Evolutionary conservation across 2,797 vertebrate species (phyloP).

Genomic region (Synaphobranchus kaupii): DNA sequence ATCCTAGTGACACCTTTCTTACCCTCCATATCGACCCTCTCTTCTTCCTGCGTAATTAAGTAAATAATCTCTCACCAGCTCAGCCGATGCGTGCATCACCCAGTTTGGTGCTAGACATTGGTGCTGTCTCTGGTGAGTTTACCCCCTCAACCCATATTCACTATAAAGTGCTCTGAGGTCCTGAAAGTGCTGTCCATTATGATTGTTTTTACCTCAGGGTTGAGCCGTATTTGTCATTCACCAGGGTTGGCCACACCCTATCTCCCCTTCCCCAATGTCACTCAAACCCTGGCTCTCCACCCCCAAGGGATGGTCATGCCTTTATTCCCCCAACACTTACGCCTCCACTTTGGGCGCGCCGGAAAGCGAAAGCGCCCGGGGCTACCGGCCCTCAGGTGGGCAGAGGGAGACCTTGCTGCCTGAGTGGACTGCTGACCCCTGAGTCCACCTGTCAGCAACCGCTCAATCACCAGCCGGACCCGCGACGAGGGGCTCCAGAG

Average conservation of each 20-base stretch:
- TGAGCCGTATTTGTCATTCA: background rate
- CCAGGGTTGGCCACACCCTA: background rate
- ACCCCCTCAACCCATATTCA: background rate
- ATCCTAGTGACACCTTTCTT: background rate
- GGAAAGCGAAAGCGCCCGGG: slow-evolving; percentile 28
- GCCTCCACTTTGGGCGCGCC: slow-evolving; percentile 3
- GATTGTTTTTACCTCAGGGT: background rate
- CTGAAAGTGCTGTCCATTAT: background rate
- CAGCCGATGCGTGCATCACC: background rate
- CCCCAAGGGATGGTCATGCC: background rate
- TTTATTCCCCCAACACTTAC: background rate
- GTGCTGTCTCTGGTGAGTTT: background rate
- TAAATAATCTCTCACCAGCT: background rate
- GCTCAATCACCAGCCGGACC: slow-evolving; percentile 35
- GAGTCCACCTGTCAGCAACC: slow-evolving; percentile 31
- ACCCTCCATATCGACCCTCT: background rate
- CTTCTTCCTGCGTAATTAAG: background rate
- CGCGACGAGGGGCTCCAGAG: background rate
- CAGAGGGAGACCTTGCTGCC: background rate
- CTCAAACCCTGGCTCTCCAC: background rate
- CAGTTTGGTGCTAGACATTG: background rate
- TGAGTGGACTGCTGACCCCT: slow-evolving; percentile 26
- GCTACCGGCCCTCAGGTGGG: slow-evolving; percentile 29
- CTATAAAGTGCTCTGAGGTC: background rate
- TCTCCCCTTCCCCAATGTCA: background rate